Percentiles rank a stretch among this genome's conserved stretches.
Conservation (phyloP, 2,113 vertebrate genomes). For the Donacobius atricapilla region DNA sequence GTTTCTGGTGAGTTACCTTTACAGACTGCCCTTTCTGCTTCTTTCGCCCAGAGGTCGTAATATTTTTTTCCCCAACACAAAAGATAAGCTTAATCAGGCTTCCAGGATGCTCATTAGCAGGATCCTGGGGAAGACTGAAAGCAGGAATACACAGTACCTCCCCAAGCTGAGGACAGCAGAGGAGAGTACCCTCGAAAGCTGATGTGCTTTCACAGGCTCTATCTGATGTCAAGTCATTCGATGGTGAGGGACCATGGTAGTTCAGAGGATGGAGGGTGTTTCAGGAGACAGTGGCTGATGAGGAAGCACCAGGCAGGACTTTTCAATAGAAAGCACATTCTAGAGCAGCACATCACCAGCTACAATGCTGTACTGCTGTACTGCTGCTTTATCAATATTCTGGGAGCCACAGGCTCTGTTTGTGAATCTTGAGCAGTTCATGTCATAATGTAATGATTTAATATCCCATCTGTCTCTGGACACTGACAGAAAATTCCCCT, state of each 20-base stretch:
- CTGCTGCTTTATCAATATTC: not conserved
- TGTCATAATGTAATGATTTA: not conserved
- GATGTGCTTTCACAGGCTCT: not conserved
- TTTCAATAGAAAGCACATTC: not conserved
- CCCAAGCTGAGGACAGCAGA: not conserved
- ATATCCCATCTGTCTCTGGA: not conserved
- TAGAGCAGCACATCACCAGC: not conserved
- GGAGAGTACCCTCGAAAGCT: not conserved
- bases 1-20: not conserved
- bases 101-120: not conserved
- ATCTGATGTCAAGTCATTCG: not conserved
- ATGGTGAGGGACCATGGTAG: not conserved
- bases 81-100: not conserved
- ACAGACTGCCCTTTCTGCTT: not conserved
- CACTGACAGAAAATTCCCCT: not conserved
- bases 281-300: not conserved
- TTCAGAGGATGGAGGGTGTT: not conserved
- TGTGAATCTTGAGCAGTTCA: not conserved
- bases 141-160: not conserved
- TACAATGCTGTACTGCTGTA: not conserved
- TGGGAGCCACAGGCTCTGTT: not conserved
- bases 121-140: not conserved
- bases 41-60: not conserved
- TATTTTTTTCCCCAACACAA: not conserved
- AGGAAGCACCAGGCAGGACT: not conserved